Evolutionary conservation across 2,888 invertebrate genomes (phyloP), one percentile per base, ranked within the genome.

Genomic region (Linnaemya tessellans): DNA sequence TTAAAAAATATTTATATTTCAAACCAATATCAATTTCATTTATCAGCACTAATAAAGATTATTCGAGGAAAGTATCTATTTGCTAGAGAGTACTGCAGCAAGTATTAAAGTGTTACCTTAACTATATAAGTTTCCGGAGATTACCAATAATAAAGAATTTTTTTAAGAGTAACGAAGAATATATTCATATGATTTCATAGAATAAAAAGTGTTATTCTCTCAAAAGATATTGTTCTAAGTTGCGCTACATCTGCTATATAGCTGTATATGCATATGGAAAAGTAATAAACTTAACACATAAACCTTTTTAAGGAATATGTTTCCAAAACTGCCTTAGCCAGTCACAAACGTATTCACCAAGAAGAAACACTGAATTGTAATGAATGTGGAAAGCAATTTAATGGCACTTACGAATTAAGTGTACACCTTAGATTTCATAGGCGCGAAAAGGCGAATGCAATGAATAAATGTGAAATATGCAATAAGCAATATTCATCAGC

Each of bases 381-480:
- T 9, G 67, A 86, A 68, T 89, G 89, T 82, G 75, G 87, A 30
- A 88, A 88, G 64, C 81, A 87, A 75, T 89, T 89, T 64, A 87
- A 84, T 8, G 87, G 89, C 7, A 87, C 87, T 79, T 89, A 89
- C 68, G 89, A 89, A 56, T 78, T 89, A 0, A 88, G 87, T 70
- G 88, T 89, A 35, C 89, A 89, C 46, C 86, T 87, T 84, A 86
- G 89, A 30, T 89, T 89, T 68, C 89, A 89, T 77, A 89, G 87
- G 8, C 88, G 88, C 30, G 87, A 88, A 67, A 79, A 77, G 46
- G 67, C 60, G 3, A 18, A 51, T 2, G 15, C 9, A 18, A 20
- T 87, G 8, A 87, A 87, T 51, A 86, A 87, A 56, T 89, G 89
- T 70, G 87, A 89, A 15, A 46, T 88, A 13, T 89, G 89, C 68